A percentile compares a stretch with the other conserved stretches of the same genome.
phyloP scores from a whole-genome alignment of 1,140 invertebrate species.

The Trinorchestia longiramus region DNA sequence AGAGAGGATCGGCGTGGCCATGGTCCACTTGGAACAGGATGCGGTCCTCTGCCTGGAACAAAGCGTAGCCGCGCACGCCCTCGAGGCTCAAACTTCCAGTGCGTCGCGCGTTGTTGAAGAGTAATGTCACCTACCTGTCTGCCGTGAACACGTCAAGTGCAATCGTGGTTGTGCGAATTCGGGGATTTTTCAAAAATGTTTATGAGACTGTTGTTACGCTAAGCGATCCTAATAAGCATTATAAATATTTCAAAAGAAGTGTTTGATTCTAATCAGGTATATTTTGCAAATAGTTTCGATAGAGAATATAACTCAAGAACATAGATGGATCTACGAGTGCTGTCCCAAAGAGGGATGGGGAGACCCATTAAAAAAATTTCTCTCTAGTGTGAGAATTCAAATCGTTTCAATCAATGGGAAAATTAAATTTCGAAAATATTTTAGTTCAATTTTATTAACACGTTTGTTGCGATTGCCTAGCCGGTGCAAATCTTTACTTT shows the following conservation, averaged over 20 bases:
- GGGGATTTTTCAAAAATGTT: background rate
- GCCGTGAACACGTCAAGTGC: no score
- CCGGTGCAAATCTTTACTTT: no score
- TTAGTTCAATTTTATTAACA: no score
- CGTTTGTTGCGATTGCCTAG: no score
- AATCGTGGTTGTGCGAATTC: background rate
- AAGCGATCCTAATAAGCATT: background rate
- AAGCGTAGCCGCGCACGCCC: background rate
- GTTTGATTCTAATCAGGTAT: background rate
- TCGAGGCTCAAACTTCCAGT: background rate
- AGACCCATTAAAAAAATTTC: no score
- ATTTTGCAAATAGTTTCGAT: no score
- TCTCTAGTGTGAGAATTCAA: no score
- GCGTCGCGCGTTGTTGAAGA: background rate
- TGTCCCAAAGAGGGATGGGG: no score
- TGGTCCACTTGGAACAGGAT: slow-evolving; percentile 50
- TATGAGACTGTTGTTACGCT: background rate
- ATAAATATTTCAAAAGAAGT: background rate
- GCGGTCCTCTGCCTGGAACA: background rate
- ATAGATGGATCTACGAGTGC: no score
- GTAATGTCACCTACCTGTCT: background rate
- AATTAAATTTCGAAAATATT: no score
- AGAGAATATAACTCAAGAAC: no score
- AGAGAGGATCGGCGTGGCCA: slow-evolving; percentile 40
- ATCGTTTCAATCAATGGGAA: no score